Base-by-base conservation (phyloP, 2,113 vertebrate genomes). In the Sylvilagus bachmani region DNA sequence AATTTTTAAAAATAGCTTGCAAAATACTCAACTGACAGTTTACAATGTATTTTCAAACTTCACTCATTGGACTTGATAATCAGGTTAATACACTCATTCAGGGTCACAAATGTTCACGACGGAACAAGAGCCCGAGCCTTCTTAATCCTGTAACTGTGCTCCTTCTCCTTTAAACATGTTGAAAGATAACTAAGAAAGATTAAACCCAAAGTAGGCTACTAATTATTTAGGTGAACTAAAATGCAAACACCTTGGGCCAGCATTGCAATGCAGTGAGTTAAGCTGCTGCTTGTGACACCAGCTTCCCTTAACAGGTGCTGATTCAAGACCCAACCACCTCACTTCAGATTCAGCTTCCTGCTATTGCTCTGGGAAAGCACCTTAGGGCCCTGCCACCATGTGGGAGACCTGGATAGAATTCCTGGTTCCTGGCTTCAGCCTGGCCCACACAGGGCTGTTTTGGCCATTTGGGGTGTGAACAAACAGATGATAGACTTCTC, bases 41-140 rank as follows among this genome's bases (percentile, higher is more conserved):
- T 79, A 74, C 58, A 90, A 88, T 70, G 10, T 4, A 85, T 61
- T 82, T n/a, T 53, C 1, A 86, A 29, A 51, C 0, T 17, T 73
- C 81, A 82, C 25, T 89, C 29, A 58, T 74, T 61, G 89, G n/a
- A 69, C 84, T 2, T 93, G 24, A 73, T 74, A 82, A 77, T n/a
- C 27, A 88, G 19, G 74, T 75, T 86, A 66, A 70, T 66, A 71
- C 58, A 61, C 66, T 55, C 70, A 11, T 2, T 84, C 31, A 71
- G 44, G 19, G 51, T 88, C 64, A 92, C 13, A 64, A 75, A 69
- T 49, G 6, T 29, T 16, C 29, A 73, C 38, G 9, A 49, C 0
- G 24, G 8, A 91, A 77, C 2, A 81, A 85, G 77, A 84, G 9
- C 11, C 67, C 10, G 31, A 17, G 31, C 71, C 67, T 85, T 83